Evolutionary conservation across 2,797 vertebrate species (phyloP).

Genomic region (Myioborus miniatus): DNA sequence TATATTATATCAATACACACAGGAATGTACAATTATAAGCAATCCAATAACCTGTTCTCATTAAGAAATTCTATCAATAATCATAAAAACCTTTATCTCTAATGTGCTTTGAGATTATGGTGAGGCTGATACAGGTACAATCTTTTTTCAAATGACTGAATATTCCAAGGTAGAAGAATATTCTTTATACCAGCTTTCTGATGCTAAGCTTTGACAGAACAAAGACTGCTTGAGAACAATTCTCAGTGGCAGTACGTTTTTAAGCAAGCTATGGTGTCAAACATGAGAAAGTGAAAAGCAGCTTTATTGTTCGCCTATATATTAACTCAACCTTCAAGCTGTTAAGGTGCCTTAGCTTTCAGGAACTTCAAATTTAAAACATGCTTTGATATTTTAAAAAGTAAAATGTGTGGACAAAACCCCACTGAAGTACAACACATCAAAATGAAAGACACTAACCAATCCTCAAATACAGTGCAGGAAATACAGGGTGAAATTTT

Average conservation of each 20-base stretch:
- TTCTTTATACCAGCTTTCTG: background rate
- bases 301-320: background rate
- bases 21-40: background rate
- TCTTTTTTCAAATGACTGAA: background rate
- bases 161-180: background rate
- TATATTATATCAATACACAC: background rate
- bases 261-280: background rate
- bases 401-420: background rate
- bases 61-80: background rate
- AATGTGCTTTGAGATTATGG: background rate
- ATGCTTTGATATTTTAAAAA: background rate
- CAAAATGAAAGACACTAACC: background rate
- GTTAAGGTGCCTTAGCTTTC: background rate
- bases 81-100: background rate
- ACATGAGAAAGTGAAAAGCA: background rate
- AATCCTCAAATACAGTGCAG: background rate
- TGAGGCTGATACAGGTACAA: background rate
- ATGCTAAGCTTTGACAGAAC: background rate
- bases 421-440: background rate
- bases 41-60: background rate
- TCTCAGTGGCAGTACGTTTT: background rate
- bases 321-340: background rate
- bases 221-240: background rate
- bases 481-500: background rate
- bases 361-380: background rate